phyloP scores from a whole-genome alignment of 2,888 invertebrate species.

The Aphidoletes aphidimyza region DNA sequence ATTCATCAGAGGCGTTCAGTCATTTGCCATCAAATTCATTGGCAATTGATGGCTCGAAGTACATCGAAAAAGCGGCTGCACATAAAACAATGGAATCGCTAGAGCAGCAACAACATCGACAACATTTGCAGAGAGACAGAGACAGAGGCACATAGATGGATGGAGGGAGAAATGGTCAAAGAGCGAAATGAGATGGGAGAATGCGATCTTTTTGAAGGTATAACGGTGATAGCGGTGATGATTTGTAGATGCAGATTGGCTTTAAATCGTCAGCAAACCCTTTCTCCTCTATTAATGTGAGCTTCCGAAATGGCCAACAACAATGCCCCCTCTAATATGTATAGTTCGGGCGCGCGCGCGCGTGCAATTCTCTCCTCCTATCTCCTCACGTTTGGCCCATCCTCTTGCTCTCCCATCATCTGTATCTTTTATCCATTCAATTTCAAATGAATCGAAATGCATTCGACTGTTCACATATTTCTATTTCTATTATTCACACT shows the following conservation, averaged over 20 bases:
- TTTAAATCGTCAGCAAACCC: constrained; percentile 33
- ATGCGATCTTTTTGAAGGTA: constrained; percentile 13
- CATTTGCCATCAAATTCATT: constrained; percentile 50
- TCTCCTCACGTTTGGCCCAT: neutral
- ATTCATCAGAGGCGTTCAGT: constrained; percentile 46
- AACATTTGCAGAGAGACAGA: neutral
- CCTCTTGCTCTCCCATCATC: neutral
- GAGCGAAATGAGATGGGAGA: neutral
- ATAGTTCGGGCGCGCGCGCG: no score
- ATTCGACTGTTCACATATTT: constrained; percentile 16
- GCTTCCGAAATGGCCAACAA: neutral
- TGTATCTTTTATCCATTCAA: neutral
- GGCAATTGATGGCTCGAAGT: constrained; percentile 51
- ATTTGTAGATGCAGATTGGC: constrained; percentile 49
- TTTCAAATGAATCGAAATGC: neutral
- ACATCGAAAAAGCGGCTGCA: constrained; percentile 11
- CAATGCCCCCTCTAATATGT: neutral
- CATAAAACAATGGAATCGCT: constrained; percentile 17
- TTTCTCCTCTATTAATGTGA: neutral
- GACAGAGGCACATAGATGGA: no score
- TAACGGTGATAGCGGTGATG: neutral
- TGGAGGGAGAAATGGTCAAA: neutral
- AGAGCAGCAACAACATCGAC: neutral
- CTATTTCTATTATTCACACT: constrained; percentile 35
- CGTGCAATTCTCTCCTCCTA: no score